These are phyloP conservation scores for Aspidiotus destructor DNA, from an alignment of 2,888 invertebrate species.

Conservation along the genomic window DNA sequence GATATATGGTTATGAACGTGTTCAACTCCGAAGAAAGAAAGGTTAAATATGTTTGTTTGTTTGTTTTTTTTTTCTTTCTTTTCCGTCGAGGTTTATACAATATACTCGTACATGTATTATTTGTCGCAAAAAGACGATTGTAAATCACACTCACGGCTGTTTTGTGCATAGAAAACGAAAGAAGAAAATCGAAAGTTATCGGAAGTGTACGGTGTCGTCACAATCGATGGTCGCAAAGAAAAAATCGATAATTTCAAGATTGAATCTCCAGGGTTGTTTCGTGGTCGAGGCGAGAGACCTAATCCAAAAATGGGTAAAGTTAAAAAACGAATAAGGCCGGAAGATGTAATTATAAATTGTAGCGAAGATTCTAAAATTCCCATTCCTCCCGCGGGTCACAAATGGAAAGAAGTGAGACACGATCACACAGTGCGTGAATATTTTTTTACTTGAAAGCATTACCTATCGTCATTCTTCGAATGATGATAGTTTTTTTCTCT, in stretches of 20 bases:
- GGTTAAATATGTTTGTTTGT: not conserved
- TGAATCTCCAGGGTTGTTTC: slow-evolving; percentile 93
- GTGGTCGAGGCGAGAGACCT: slow-evolving; percentile 97
- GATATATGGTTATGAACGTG: slow-evolving; percentile 52
- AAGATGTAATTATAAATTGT: slow-evolving; percentile 96
- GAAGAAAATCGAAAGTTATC: slow-evolving; percentile 78
- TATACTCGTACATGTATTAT: no score
- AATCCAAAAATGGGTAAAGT: slow-evolving; percentile 99
- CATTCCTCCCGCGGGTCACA: slow-evolving; percentile 76
- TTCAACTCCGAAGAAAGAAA: no score
- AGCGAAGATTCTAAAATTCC: slow-evolving; percentile 81
- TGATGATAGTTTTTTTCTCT: no score
- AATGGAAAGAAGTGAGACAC: slow-evolving; percentile 93
- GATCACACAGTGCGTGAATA: slow-evolving; percentile 70
- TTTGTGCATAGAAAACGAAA: no score
- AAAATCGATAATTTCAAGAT: slow-evolving; percentile 98
- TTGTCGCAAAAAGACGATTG: no score
- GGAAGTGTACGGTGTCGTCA: slow-evolving; percentile 89
- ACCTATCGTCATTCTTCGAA: no score
- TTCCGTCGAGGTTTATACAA: no score
- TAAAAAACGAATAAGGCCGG: slow-evolving; percentile 79
- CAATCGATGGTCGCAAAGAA: slow-evolving; percentile 93
- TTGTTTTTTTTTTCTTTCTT: not conserved
- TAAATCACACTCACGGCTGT: slow-evolving; percentile 45
- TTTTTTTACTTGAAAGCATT: no score